Evolutionary conservation across 2,113 vertebrate genomes (phyloP), one percentile per base, ranked within the genome.

Genomic region (Urocynchramus pylzowi): DNA sequence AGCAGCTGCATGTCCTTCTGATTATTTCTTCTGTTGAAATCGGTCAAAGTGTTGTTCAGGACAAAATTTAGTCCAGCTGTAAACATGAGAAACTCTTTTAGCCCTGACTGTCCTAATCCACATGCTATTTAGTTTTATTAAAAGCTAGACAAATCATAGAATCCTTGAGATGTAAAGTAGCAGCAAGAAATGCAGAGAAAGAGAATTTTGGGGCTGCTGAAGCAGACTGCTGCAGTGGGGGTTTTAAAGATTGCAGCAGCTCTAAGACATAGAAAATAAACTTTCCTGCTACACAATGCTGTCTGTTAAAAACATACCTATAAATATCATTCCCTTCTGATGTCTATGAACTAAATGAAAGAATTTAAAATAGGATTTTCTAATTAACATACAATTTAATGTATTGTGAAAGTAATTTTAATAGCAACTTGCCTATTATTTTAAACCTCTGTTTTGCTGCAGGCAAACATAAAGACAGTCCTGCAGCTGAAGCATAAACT

Each of bases 1-100:
- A 95, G 86, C 94, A 90, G 95, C 91, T 96, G 93, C 57, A 44
- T 89, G 90, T 97, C 93, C 93, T 95, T 95, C 90, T 96, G 92
- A 94, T 93, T 94, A 94, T 91, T 91, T 94, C 77, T 89, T 87
- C 57, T 90, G 76, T 68, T 85, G 65, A 93, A 94, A 75, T 87
- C 59, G 15, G 80, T 91, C 84, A 89, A 80, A 94, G 30, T 44
- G 59, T 42, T 90, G 16, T 59, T 91, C 10, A 1, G 75, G 79
- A 86, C 91, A 90, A 94, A 95, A 95, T 86, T 81, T 67, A 65
- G 26, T 42, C 56, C 53, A 84, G 42, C 45, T 83, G 17, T 86
- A 94, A 86, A 45, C 13, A 84, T 2, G 1, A 41, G 26, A 85
- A 84, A 63, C 0, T 60, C 19, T 78, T 86, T 75, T 87, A 61